These are phyloP conservation scores for Melanostoma scalare DNA, from an alignment of 2,888 invertebrate genomes.

Conservation along the genomic window DNA sequence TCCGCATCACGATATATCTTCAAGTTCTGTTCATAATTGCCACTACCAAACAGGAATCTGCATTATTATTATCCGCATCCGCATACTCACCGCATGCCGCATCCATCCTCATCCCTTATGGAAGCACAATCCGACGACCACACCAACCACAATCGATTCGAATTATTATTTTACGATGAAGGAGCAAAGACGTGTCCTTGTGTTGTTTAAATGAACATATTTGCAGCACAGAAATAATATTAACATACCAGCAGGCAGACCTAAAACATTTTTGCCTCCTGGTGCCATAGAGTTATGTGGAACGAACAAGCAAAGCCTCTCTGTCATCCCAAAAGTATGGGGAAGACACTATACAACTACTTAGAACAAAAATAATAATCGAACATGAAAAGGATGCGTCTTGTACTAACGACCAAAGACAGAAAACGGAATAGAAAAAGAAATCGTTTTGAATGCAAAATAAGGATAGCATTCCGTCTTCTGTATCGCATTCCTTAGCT, in stretches of 20 bases:
- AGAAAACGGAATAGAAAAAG: constrained; percentile 28
- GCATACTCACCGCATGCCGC: constrained; percentile 9
- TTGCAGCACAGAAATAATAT: constrained; percentile 43
- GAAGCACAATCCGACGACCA: constrained; percentile 21
- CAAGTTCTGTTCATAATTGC: constrained; percentile 46
- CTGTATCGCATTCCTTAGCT: constrained; percentile 46
- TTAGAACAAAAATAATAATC: constrained; percentile 34
- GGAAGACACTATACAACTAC: neutral
- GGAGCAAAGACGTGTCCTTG: constrained; percentile 54
- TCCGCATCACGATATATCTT: neutral
- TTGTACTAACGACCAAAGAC: constrained; percentile 29
- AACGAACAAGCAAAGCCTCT: constrained; percentile 33
- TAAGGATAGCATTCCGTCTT: constrained; percentile 56
- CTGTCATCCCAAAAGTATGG: constrained; percentile 5
- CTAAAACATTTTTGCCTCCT: constrained; percentile 31
- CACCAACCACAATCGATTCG: constrained; percentile 52
- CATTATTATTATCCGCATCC: constrained; percentile 41
- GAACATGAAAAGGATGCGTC: constrained; percentile 56
- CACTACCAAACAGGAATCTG: constrained; percentile 38
- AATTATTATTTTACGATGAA: constrained; percentile 64
- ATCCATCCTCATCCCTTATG: neutral
- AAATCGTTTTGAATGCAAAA: constrained; percentile 55
- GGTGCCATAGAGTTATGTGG: constrained; percentile 20
- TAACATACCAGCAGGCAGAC: constrained; percentile 43
- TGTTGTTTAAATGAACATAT: constrained; percentile 1